Base-by-base conservation (phyloP, 2,113 vertebrate species). In the Lophura nycthemera region DNA sequence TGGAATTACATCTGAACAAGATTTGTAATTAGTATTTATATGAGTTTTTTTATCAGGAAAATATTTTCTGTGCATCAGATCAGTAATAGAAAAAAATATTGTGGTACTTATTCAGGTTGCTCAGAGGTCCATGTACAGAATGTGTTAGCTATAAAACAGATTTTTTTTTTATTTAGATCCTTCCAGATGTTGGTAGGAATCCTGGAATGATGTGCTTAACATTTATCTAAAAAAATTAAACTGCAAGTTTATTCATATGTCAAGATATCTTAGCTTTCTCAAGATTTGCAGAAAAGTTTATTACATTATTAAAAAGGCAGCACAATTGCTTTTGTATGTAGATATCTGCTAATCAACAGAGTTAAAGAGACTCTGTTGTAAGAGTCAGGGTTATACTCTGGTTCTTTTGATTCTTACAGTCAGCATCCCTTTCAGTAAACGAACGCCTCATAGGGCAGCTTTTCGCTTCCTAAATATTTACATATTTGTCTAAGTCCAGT, bases 171-270 rank as follows among this genome's bases (percentile, higher is more conserved):
- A 77, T 66, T 59, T 66, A 38, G 9, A 36, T 83, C 2, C 6
- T 85, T 88, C 90, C 52, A 2, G 25, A n/a, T 36, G 80, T 13
- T 75, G 22, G 48, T 18, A 75, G 24, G 43, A 83, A 87, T 90
- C 72, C 59, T 88, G 48, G 73, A 89, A 91, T 70, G 22, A 52
- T 86, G 29, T 3, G 13, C 36, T 86, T 81, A 78, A 13, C 2
- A 56, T 93, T 95, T 87, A 61, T 74, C 57, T 86, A 61, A 84
- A 40, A 84, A 92, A 85, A 18, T 25, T 2, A 91, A 88, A 91
- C 82, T 13, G 70, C 34, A 57, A 17, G 4, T 29, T 88, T 59
- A 80, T 59, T 88, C 40, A 65, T 86, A 18, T 30, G 74, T 43
- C 38, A 79, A 79, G 83, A 50, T 63, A 25, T 86, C 38, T 92